Conservation (phyloP, 2,113 vertebrate genomes). For the Hippocampus zosterae region DNA sequence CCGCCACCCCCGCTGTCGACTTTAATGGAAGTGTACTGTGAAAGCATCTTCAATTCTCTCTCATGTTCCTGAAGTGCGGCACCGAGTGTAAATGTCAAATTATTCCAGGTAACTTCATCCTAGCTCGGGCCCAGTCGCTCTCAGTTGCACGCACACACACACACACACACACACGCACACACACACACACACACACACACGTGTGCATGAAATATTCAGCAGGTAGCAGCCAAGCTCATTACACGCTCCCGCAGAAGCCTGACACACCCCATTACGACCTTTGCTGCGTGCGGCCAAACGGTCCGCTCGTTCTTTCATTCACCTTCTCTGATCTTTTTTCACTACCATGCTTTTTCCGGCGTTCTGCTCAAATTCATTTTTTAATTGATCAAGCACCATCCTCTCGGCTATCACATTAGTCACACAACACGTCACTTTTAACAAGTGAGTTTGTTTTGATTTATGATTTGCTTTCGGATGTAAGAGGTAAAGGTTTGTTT, state of each 20-base stretch:
- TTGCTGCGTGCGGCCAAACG: constrained; percentile 26
- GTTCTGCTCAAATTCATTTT: constrained; percentile 23
- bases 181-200: too few species aligned
- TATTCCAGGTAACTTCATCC: constrained; percentile 43
- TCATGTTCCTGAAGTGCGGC: constrained; percentile 5
- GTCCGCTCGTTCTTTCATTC: neutral
- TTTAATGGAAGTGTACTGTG: neutral
- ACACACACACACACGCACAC: constrained; percentile 19
- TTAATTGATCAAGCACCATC: constrained; percentile 20
- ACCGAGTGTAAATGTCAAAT: neutral
- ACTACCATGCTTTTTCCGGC: too few species aligned
- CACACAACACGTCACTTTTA: neutral
- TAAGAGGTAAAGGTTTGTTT: too few species aligned
- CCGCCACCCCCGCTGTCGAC: too few species aligned
- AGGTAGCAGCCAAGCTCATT: constrained; percentile 46
- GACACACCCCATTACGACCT: constrained; percentile 35
- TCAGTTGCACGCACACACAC: constrained; percentile 29
- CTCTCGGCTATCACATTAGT: neutral
- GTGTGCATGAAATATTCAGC: constrained; percentile 61
- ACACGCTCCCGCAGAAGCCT: constrained; percentile 22
- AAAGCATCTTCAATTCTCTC: neutral
- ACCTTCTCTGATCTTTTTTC: neutral
- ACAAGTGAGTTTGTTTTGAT: too few species aligned
- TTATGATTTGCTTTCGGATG: too few species aligned
- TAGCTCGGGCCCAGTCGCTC: constrained; percentile 1